phyloP scores from a whole-genome alignment of 2,888 invertebrate genomes.

The Stenoptilia bipunctidactyla region DNA sequence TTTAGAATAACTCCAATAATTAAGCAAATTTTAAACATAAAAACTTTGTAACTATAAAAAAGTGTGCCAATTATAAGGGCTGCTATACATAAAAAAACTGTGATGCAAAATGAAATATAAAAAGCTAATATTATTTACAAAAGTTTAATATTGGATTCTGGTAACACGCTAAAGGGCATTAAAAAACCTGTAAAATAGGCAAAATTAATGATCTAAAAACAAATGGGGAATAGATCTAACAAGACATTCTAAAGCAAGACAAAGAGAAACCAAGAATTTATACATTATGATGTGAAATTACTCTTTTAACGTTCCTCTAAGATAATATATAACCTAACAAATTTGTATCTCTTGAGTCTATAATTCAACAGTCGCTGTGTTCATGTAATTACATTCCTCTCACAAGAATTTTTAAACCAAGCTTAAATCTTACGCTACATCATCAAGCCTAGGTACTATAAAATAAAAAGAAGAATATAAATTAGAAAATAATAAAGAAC shows the following conservation, averaged over 20 bases:
- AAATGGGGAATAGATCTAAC: no score
- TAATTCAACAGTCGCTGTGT: slow-evolving; percentile 13
- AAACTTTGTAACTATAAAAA: slow-evolving; percentile 30
- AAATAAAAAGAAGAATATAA: slow-evolving; percentile 19
- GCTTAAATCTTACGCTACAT: slow-evolving; percentile 34
- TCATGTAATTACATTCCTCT: slow-evolving; percentile 19
- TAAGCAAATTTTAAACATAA: slow-evolving; percentile 38
- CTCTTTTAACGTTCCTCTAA: no score
- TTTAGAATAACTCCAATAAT: slow-evolving; percentile 17
- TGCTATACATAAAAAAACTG: slow-evolving; percentile 27
- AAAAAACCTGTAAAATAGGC: slow-evolving; percentile 21
- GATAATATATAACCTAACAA: background rate
- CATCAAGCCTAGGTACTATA: slow-evolving; percentile 18
- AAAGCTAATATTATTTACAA: slow-evolving; percentile 50
- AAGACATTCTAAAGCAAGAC: no score
- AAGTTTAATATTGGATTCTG: slow-evolving; percentile 30
- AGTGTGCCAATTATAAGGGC: slow-evolving; percentile 37
- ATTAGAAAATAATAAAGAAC: slow-evolving; percentile 26
- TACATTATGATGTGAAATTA: no score
- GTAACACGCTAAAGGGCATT: slow-evolving; percentile 25
- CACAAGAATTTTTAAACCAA: slow-evolving; percentile 13
- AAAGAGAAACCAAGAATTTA: no score
- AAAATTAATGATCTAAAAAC: slow-evolving; percentile 5
- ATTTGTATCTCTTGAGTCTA: background rate
- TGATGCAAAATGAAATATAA: slow-evolving; percentile 38